Base-by-base conservation (phyloP, 1,140 invertebrate genomes). In the Saxidomus purpurata region DNA sequence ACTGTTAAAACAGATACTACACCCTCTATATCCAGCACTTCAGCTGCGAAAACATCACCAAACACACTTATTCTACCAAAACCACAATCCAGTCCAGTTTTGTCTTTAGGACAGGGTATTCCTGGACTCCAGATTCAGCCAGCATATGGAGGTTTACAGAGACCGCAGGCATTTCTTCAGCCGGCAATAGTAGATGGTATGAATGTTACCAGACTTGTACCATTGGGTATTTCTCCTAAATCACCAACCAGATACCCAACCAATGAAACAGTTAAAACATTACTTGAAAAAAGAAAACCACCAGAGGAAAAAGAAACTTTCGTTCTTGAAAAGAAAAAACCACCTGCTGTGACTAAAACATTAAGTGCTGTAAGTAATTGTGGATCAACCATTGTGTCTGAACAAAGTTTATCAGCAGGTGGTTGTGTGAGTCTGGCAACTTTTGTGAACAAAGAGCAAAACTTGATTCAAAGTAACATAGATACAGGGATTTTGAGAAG, bases 251-350 rank as follows among this genome's bases (percentile, higher is more conserved):
- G 67, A 28, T 89, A 89, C 69, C 80, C 87, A 43, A 83, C 79
- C 15, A 89, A 89, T 34, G 80, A 83, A 43, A 89, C 87, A 22
- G 87, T 89, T 1, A 89, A 71, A 77, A 83, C 43, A n/a, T 79
- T 89, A 19, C 55, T 89, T 40, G 80, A 83, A 31, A 89, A 89
- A 61, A 19, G 80, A 0, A 89, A 84, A 77, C 76, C 76, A 2
- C 82, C 52, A 22, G 69, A 82, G 38, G 79, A 82, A 15, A 89
- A 89, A 38, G 52, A 77, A 49, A 15, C 49, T n/a, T 22, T 52
- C 36, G 76, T 36, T 31, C 47, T 79, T 11, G 47, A 79, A 52
- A 49, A 79, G 31, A 17, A 8, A 22, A 19, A 47, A 52, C n/a
- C 49, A 8, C 47, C 47, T 36, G 28, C 9, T 55, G 47, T 79